These are phyloP conservation scores for Empis livida DNA, from an alignment of 2,888 invertebrate species.

Conservation along the genomic window DNA sequence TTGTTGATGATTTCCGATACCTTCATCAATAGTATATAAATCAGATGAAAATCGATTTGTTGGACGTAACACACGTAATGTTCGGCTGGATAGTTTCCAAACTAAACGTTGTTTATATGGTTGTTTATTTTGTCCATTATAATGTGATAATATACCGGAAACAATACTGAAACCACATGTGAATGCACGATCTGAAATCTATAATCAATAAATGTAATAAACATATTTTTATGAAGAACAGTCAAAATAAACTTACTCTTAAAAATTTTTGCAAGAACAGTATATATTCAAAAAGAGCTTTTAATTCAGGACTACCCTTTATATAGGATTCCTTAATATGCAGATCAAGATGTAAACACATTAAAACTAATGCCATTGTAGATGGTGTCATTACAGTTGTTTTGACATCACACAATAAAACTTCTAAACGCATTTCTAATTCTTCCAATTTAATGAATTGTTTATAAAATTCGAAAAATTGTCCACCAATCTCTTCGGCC, in stretches of 20 bases:
- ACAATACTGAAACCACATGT: slow-evolving; percentile 48
- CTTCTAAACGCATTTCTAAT: slow-evolving; percentile 56
- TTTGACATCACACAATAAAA: slow-evolving; percentile 59
- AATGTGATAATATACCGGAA: slow-evolving; percentile 50
- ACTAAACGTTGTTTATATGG: slow-evolving; percentile 59
- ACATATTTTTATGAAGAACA: background rate
- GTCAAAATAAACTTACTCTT: slow-evolving; percentile 43
- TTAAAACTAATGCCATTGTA: slow-evolving; percentile 62
- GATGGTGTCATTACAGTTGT: slow-evolving; percentile 62
- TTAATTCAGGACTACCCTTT: slow-evolving; percentile 39
- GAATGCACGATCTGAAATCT: slow-evolving; percentile 58
- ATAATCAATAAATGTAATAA: slow-evolving; percentile 8
- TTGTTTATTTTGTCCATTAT: slow-evolving; percentile 56
- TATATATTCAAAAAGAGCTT: slow-evolving; percentile 56
- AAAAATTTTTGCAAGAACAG: slow-evolving; percentile 57
- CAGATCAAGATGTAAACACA: slow-evolving; percentile 56
- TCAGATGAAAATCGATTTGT: slow-evolving; percentile 59
- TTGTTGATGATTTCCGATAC: slow-evolving; percentile 29
- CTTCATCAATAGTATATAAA: slow-evolving; percentile 63
- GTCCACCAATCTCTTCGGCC: slow-evolving; percentile 40
- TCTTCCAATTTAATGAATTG: slow-evolving; percentile 44
- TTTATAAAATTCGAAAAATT: slow-evolving; percentile 39
- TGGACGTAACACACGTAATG: slow-evolving; percentile 53
- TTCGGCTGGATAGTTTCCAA: slow-evolving; percentile 64
- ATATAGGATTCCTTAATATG: slow-evolving; percentile 36